Base-by-base conservation (phyloP, 2,113 vertebrate species). In the Datnioides undecimradiatus region DNA sequence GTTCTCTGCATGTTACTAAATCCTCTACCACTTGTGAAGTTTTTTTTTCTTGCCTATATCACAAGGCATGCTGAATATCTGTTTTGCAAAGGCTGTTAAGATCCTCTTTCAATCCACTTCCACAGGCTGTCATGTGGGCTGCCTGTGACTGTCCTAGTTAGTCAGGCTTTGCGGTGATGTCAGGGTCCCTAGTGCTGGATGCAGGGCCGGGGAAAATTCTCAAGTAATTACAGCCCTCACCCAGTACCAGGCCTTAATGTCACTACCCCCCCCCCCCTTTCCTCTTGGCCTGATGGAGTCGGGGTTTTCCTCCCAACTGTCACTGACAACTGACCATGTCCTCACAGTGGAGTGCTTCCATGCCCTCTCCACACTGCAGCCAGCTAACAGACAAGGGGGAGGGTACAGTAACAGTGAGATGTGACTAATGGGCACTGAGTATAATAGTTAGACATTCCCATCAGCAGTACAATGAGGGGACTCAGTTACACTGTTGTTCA, bases 221-320 rank as follows among this genome's bases (percentile, higher is more conserved):
- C 59, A 36, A 68, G 60, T 73, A 76, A 80, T 85, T 51, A 64
- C 76, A 80, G 73, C 23, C 38, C 34, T 85, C n/a, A 8, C 33
- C 49, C 33, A 9, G 49, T 40, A 67, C 29, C 59, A 54, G 62
- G 63, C 57, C 64, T 71, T 65, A 80, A 36, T 64, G 67, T 34
- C 58, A 48, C 58, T 8, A 6, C 43, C 49, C 58, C 48, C 41
- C 58, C 48, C 41, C 71, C 5, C 19, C 27, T 8, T 12, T 52
- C 13, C 71, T 57, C 14, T 74, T 57, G 69, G 76, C 66, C 70
- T 58, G 46, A 25, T 67, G 54, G 36, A 58, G 70, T 38, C 2
- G 62, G 82, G 84, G 66, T 65, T 87, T 87, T 90, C 82, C 82
- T 73, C 45, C 58, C 31, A 74, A 81, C 70, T 74, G 83, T 76